Conservation (phyloP, 2,797 vertebrate species). For the Anguilla marmorata region DNA sequence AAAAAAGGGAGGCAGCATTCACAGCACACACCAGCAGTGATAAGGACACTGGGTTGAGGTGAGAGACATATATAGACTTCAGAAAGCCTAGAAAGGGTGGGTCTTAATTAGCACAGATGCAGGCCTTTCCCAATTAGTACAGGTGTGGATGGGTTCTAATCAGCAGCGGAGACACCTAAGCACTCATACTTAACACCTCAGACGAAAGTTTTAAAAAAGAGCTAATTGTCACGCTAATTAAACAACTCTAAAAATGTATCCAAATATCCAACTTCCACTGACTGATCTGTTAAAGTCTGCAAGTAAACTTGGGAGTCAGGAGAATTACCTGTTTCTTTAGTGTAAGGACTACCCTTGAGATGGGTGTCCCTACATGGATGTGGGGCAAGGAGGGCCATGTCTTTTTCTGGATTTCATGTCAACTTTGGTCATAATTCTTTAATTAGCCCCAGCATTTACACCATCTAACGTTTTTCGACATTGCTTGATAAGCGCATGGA, state of each 20-base stretch:
- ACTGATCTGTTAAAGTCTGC: not conserved
- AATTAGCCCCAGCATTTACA: too few relatives aligned
- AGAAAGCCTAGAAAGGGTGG: not conserved
- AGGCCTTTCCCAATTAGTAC: not conserved
- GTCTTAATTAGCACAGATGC: not conserved
- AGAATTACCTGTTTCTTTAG: not conserved
- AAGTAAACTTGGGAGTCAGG: not conserved
- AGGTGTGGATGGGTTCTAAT: not conserved
- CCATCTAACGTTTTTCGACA: too few relatives aligned
- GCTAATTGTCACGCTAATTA: not conserved
- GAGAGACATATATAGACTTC: not conserved
- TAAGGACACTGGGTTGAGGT: not conserved
- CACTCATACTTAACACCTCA: not conserved
- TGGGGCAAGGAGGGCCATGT: too few relatives aligned
- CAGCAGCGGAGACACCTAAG: not conserved
- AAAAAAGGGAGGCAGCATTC: too few relatives aligned
- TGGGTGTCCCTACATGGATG: not conserved
- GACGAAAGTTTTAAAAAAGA: not conserved
- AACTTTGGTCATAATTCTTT: too few relatives aligned
- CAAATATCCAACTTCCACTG: not conserved
- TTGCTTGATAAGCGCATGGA: too few relatives aligned
- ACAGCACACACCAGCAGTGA: not conserved
- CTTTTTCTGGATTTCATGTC: too few relatives aligned
- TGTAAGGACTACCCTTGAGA: not conserved
- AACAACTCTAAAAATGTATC: not conserved